Evolutionary conservation across 2,888 invertebrate species (phyloP).

Genomic region (Mimachlamys varia): DNA sequence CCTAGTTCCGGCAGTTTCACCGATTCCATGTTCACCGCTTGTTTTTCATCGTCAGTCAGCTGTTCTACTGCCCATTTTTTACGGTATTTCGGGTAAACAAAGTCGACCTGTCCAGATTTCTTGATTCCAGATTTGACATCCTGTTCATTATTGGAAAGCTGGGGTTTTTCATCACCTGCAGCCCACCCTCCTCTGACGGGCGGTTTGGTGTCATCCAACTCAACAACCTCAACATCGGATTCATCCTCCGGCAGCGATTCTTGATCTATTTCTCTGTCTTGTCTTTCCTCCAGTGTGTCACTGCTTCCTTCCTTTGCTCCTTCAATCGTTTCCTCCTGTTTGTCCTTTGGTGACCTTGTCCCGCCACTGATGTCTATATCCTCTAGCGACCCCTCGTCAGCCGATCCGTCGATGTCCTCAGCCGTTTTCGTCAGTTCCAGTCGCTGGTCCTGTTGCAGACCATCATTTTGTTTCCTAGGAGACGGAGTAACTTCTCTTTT

Average conservation of each 20-base stretch:
- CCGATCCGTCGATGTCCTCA: background rate
- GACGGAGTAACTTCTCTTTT: background rate
- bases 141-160: background rate
- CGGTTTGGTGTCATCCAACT: background rate
- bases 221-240: background rate
- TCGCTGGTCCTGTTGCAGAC: background rate
- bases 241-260: background rate
- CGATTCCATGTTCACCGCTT: background rate
- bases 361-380: background rate
- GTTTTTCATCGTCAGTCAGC: slow-evolving; percentile 10
- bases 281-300: background rate
- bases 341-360: background rate
- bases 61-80: slow-evolving; percentile 22
- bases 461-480: background rate
- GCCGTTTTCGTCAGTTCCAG: background rate
- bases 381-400: background rate
- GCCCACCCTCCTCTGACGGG: background rate
- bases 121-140: background rate
- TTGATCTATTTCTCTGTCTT: background rate
- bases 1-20: background rate
- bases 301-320: background rate
- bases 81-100: background rate
- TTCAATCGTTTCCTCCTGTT: background rate
- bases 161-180: slow-evolving; percentile 2
- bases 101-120: background rate